Evolutionary conservation across 2,888 invertebrate species (phyloP).

Genomic region (Lithophane leautieri): DNA sequence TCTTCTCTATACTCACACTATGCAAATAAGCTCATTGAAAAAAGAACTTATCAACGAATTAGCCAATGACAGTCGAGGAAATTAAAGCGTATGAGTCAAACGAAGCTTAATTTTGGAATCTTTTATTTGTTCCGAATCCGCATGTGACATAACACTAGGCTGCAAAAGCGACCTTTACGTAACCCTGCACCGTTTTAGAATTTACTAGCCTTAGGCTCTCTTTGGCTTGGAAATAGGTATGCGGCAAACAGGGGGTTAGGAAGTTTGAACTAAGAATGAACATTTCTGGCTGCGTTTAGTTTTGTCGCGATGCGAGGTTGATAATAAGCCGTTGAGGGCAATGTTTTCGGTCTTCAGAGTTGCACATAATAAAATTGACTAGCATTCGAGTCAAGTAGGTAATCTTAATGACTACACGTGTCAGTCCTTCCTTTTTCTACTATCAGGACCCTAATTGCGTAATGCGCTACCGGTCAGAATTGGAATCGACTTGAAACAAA

Average conservation of each 20-base stretch:
- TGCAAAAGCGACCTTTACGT: constrained; percentile 55
- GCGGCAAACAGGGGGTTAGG: constrained; percentile 48
- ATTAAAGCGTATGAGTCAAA: constrained; percentile 34
- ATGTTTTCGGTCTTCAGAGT: not conserved
- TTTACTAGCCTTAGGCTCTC: constrained; percentile 40
- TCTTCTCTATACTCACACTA: not conserved
- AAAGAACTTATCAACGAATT: constrained; percentile 15
- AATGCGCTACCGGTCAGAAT: too few species aligned
- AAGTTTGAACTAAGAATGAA: constrained; percentile 17
- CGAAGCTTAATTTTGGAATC: constrained; percentile 28
- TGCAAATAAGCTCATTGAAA: constrained; percentile 42
- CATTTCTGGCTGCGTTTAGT: constrained; percentile 9
- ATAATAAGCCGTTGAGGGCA: not conserved
- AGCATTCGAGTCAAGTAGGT: not conserved
- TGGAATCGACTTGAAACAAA: too few species aligned
- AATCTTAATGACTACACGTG: not conserved
- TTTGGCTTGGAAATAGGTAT: constrained; percentile 54
- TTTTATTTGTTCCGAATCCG: constrained; percentile 43
- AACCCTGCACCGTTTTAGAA: constrained; percentile 61
- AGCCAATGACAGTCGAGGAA: constrained; percentile 15
- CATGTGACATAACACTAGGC: constrained; percentile 54
- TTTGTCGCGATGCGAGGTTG: not conserved
- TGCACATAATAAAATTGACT: not conserved
- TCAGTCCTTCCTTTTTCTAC: too few species aligned
- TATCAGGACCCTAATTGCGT: too few species aligned